Evolutionary conservation across 2,888 invertebrate genomes (phyloP), one percentile per base, ranked within the genome.

Genomic region (Nesidiocoris tenuis): DNA sequence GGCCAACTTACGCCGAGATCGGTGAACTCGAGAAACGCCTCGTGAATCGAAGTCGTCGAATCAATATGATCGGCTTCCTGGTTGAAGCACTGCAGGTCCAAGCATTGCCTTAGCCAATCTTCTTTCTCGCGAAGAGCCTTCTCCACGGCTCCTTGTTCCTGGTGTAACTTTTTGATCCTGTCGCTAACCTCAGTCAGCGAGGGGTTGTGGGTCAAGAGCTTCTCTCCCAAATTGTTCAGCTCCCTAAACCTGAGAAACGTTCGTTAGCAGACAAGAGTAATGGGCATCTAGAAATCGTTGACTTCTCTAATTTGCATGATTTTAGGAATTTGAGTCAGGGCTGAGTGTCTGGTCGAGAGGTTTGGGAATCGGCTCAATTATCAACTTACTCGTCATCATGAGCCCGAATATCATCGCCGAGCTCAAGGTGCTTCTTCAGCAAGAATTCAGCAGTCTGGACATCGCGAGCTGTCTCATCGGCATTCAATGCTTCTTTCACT

Each of bases 21-120:
- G 9, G 88, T 88, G 84, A 93, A 93, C 81, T 96, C 96, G 19
- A 98, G 86, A 85, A 95, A 96, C 0, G 96, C 95, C 83, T 96
- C 93, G 83, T 98, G 97, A 17, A 95, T 94, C 74, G 94, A 94
- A 66, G 95, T 95, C 12, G 94, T 91, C 0, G 98, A 96, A 84
- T 98, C 98, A 79, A 98, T 94, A 83, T 97, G 94, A 83, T 98
- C 98, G 0, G 97, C 97, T 84, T 98, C 98, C 56, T 95, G 90
- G 84, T 96, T 96, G 85, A 97, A 96, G 79, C 92, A 88, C 84
- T 95, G 96, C 77, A 98, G 85, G 80, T 96, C 94, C 39, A 95
- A 88, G 79, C 94, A 91, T 83, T 98, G 95, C 80, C 92, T 89
- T 76, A 98, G 84, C 87, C 92, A 91, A 64, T 90, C 90, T 75